Percentiles rank a stretch among this genome's conserved stretches.
These are phyloP conservation scores for Marronus borbonicus DNA, from an alignment of 2,888 invertebrate genomes.

Conservation along the genomic window DNA sequence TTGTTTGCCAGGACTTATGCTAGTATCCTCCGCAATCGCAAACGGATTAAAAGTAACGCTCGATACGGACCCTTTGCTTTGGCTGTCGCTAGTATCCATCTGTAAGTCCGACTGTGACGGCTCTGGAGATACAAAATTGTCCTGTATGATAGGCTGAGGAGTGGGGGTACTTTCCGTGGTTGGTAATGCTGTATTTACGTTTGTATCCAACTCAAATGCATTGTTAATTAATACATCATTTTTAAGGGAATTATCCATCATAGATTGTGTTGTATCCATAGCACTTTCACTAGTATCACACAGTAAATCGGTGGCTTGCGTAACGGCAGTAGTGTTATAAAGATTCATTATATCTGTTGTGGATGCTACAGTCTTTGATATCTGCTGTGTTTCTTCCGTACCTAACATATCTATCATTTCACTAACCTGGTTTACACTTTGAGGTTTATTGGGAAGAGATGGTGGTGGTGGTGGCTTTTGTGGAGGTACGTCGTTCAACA, in stretches of 20 bases:
- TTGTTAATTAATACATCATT: conserved; percentile 4
- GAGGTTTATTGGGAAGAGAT: conserved; percentile 60
- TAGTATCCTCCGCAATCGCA: conserved; percentile 63
- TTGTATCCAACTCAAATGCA: conserved; percentile 14
- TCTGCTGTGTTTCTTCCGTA: conserved; percentile 58
- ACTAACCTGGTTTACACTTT: conserved; percentile 55
- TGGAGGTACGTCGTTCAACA: conserved; percentile 59
- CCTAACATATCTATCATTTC: conserved; percentile 68
- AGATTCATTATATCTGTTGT: conserved; percentile 69
- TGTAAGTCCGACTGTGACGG: conserved; percentile 66
- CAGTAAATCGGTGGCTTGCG: conserved; percentile 57
- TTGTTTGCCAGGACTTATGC: conserved; percentile 58
- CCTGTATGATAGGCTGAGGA: conserved; percentile 57
- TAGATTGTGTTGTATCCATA: conserved; percentile 21
- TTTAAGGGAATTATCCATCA: neutral
- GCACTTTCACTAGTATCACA: conserved; percentile 58
- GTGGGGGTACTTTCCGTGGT: conserved; percentile 18
- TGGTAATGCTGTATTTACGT: conserved; percentile 7
- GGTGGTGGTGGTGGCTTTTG: conserved; percentile 65
- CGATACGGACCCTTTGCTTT: conserved; percentile 67
- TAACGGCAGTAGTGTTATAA: conserved; percentile 61
- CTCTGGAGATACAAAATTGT: conserved; percentile 65
- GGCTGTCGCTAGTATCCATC: conserved; percentile 69
- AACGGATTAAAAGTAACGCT: conserved; percentile 72
- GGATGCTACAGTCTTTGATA: conserved; percentile 67